Base-by-base conservation (phyloP, 2,888 invertebrate genomes). In the Eristalis intricaria region DNA sequence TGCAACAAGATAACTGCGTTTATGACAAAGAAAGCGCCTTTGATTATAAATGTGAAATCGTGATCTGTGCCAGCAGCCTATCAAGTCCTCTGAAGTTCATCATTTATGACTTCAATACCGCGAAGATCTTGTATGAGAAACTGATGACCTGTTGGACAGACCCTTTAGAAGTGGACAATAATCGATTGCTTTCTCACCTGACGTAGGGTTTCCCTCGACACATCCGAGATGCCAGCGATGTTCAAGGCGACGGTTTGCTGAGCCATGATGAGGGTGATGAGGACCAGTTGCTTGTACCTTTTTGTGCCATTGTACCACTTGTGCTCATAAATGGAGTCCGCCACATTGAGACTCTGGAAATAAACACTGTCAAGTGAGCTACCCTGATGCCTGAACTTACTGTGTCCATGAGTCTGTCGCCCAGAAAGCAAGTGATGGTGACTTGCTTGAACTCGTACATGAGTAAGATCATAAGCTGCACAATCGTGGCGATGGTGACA, bases 391-490 rank as follows among this genome's bases (percentile, higher is more conserved):
- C 32, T 19, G 8, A 64, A 76, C 84, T 66, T 43, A 90, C 90
- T 23, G 50, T 81, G 2, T 85, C 80, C 4, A 85, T 89, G 5
- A 90, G 60, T 50, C 77, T 86, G 26, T 90, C 82, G n/a, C 89
- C 87, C 71, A 89, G 82, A 40, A 85, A 85, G 19, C 89, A 90
- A 5, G 80, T 89, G 8, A 89, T 89, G 15, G 85, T 50, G 10
- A 89, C 89, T 60, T 90, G 89, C 19, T 90, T 89, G 63, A 89
- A 64, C 70, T 90, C 89, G 23, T 89, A 90, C 11, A 60, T 1
- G 1, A 89, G 71, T 15, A 90, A 5, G 8, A 81, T 7, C 0
- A 89, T 13, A 0, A 79, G 15, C 56, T 81, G 89, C 0, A 83
- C 0, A 4, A 88, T 8, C 0, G 10, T 26, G 8, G 88, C 1